Conservation (phyloP, 1,140 invertebrate genomes). For the Eumaeus atala region DNA sequence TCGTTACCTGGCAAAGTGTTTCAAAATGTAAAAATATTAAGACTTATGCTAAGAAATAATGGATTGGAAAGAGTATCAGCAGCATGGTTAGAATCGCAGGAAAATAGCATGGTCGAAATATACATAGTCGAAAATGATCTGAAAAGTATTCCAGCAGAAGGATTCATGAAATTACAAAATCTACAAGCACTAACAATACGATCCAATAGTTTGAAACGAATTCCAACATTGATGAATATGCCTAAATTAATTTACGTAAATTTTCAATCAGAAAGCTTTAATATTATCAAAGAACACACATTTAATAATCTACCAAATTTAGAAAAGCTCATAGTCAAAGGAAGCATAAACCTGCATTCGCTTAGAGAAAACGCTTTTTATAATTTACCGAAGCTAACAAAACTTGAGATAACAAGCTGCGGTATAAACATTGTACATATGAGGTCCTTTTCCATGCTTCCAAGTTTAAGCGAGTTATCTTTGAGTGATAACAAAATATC, state of each 20-base stretch:
- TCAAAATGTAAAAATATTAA: conserved; percentile 81
- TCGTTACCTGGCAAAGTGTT: conserved; percentile 86
- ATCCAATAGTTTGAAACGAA: conserved; percentile 81
- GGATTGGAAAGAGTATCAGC: conserved; percentile 86
- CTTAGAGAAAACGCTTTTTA: conserved; percentile 84
- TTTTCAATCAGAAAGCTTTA: conserved; percentile 80
- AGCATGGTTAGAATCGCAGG: conserved; percentile 85
- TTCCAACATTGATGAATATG: conserved; percentile 80
- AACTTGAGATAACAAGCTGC: conserved; percentile 86
- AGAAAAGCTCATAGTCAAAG: conserved; percentile 84
- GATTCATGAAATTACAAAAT: conserved; percentile 82
- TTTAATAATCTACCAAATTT: conserved; percentile 83
- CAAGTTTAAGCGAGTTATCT: conserved; percentile 81
- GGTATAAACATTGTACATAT: conserved; percentile 87
- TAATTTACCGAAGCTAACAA: conserved; percentile 81
- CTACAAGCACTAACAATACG: conserved; percentile 88
- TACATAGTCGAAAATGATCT: conserved; percentile 89
- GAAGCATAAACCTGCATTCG: conserved; percentile 78
- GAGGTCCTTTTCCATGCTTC: conserved; percentile 81
- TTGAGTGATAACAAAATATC: conserved; percentile 82
- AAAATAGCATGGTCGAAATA: conserved; percentile 85
- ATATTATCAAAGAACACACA: conserved; percentile 81
- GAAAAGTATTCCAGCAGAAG: conserved; percentile 84
- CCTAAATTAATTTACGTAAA: conserved; percentile 79
- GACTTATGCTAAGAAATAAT: conserved; percentile 88